Evolutionary conservation across 2,113 vertebrate genomes (phyloP), one percentile per base, ranked within the genome.

Genomic region (Egretta garzetta): DNA sequence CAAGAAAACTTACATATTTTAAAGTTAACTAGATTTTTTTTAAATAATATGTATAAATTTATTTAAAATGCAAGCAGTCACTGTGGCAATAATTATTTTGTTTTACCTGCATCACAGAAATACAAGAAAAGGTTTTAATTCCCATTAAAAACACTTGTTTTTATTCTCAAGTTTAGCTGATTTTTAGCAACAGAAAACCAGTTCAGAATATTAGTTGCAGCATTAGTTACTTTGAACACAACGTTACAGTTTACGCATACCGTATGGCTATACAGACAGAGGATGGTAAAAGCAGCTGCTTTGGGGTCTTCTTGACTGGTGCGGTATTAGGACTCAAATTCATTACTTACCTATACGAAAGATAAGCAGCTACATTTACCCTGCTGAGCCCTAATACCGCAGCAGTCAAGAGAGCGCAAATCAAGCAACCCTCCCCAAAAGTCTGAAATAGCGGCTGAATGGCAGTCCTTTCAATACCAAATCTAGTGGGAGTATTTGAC

Each of bases 1-100:
- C 98, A 98, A 98, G 98, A 98, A 98, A 98, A 98, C 98, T 98
- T 98, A 98, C 98, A 98, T 98, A 98, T 98, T 98, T 98, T 98
- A 98, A 98, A 98, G 98, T 98, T 98, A 98, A 98, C 98, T 98
- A 98, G 97, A 97, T 98, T 98, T 98, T 98, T 91, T 43, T 28
- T 10, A 97, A 98, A 98, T 98, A 98, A 97, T 98, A 97, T 97
- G 97, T 98, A 98, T 98, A 98, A 98, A 98, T 98, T 93, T 97
- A 98, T 98, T 98, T 98, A 96, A 98, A 98, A 98, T 97, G 97
- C 96, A 97, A 97, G 97, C 87, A 98, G 97, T 90, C 96, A 97
- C 95, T 88, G 73, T 83, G 33, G 91, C 89, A 98, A 97, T 97
- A 97, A 98, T 97, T 98, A 98, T 95, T 98, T 97, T 98, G 94